A percentile compares a stretch with the other conserved stretches of the same genome.
These are phyloP conservation scores for Parelbella ahira DNA, from an alignment of 2,888 invertebrate species.

Conservation along the genomic window DNA sequence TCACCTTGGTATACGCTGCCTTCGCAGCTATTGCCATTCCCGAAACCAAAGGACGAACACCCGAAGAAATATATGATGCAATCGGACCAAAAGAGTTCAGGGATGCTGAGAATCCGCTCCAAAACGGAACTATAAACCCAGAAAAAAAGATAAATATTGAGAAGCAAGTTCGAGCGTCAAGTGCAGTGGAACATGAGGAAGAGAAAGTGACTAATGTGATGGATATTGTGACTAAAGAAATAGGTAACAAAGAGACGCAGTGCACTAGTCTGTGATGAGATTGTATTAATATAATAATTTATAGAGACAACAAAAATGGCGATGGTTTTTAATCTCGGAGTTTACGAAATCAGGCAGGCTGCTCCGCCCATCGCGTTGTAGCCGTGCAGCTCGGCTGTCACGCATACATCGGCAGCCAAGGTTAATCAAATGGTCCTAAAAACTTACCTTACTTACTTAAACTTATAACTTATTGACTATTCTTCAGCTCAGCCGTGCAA, in stretches of 20 bases:
- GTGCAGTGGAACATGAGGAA: constrained; percentile 7
- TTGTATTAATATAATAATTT: too few relatives aligned
- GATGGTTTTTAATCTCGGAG: too few relatives aligned
- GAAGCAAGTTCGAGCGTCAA: constrained; percentile 12
- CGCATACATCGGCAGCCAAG: too few relatives aligned
- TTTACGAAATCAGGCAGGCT: too few relatives aligned
- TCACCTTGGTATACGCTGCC: constrained; percentile 42
- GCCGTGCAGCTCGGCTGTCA: too few relatives aligned
- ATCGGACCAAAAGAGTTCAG: constrained; percentile 23
- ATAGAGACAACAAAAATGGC: too few relatives aligned
- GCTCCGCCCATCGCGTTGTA: too few relatives aligned
- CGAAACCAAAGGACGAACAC: constrained; percentile 43
- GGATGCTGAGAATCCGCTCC: background rate
- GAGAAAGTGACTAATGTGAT: constrained; percentile 4
- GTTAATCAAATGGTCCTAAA: too few relatives aligned
- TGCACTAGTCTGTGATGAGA: constrained; percentile 29
- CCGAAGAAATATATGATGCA: constrained; percentile 43
- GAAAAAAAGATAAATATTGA: background rate
- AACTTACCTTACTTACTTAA: too few relatives aligned
- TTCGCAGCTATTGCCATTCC: constrained; percentile 40
- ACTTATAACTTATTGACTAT: too few relatives aligned
- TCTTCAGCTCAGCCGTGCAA: too few relatives aligned
- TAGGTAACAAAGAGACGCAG: constrained; percentile 7
- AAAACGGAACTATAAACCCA: background rate
- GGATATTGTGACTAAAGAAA: constrained; percentile 6